These are phyloP conservation scores for Bembecia ichneumoniformis DNA, from an alignment of 2,888 invertebrate species.

Conservation along the genomic window DNA sequence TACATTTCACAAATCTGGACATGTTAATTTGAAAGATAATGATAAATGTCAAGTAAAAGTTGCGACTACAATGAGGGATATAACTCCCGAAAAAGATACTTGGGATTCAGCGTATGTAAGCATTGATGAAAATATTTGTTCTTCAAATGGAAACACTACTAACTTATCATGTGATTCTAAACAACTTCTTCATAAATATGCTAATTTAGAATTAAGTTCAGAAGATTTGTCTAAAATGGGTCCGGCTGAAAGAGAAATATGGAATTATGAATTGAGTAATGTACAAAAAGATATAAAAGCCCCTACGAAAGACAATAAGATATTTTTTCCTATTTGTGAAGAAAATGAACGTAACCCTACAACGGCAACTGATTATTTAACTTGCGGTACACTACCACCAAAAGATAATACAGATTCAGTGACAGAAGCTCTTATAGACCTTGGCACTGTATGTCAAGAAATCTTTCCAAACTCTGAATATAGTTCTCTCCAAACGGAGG, in stretches of 20 bases:
- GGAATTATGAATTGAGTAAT: constrained; percentile 42
- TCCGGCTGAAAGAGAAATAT: constrained; percentile 61
- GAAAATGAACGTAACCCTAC: constrained; percentile 51
- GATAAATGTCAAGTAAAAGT: constrained; percentile 23
- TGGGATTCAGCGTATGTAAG: constrained; percentile 71
- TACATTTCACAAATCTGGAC: constrained; percentile 33
- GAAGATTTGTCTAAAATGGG: constrained; percentile 49
- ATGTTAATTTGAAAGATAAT: constrained; percentile 33
- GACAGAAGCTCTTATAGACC: constrained; percentile 60
- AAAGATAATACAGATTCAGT: constrained; percentile 35
- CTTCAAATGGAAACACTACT: constrained; percentile 53
- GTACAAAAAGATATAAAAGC: constrained; percentile 31
- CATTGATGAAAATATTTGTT: constrained; percentile 62
- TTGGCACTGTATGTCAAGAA: constrained; percentile 51
- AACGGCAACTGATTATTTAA: constrained; percentile 33
- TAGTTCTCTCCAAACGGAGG: constrained; percentile 22
- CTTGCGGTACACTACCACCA: constrained; percentile 1
- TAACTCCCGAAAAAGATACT: constrained; percentile 50
- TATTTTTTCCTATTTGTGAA: constrained; percentile 59
- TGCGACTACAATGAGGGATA: constrained; percentile 11
- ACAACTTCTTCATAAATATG: constrained; percentile 27
- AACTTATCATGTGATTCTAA: constrained; percentile 31
- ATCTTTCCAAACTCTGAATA: constrained; percentile 44
- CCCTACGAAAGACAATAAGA: constrained; percentile 30
- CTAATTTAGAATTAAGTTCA: constrained; percentile 20